Base-by-base conservation (phyloP, 2,888 invertebrate genomes). In the Acrobasis suavella region DNA sequence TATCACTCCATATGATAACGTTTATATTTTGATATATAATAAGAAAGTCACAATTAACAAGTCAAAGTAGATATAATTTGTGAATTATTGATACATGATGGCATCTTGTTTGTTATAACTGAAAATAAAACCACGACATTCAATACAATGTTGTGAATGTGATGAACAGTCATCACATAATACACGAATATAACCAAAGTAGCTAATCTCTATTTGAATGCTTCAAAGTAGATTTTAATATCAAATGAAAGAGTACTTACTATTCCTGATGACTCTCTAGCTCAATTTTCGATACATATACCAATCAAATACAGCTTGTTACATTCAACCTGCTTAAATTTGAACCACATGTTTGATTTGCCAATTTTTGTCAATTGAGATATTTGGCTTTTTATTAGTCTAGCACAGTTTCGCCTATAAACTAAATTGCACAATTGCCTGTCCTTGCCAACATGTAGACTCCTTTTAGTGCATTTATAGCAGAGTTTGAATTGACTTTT, bases 141-240 rank as follows among this genome's bases (percentile, higher is more conserved):
- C 14, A 14, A 10, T 1, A 42, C 2, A 46, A 12, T n/a, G 10
- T 46, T 46, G 14, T 46, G 14, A 46, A 46, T 46, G 46, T 46
- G 14, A 46, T 46, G 46, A 5, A 14, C 46, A 46, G 10, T n/a
- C 46, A 46, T n/a, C n/a, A 12, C 46, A 46, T 46, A n/a, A 46
- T 46, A 14, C 42, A 46, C 46, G n/a, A 46, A 46, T 6, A n/a
- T 46, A 46, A n/a, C 14, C 14, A 46, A 52, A 37, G 32, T 5
- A 15, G 7, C 22, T 37, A 37, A 56, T 56, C 9, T 16, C 39
- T 17, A 56, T 56, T 56, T 56, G 17, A 38, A 54, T 54, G 38
- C 37, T 5, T 54, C 54, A 38, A 37, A 54, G 54, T 54, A 54
- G 51, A 51, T 22, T 51, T 51, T 17, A 51, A 51, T 51, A 51